Evolutionary conservation across 35 echinoderm and acorn worm genomes (phyloP), one percentile per base, ranked within the genome.

Genomic region (Ophiothrix spiculata): DNA sequence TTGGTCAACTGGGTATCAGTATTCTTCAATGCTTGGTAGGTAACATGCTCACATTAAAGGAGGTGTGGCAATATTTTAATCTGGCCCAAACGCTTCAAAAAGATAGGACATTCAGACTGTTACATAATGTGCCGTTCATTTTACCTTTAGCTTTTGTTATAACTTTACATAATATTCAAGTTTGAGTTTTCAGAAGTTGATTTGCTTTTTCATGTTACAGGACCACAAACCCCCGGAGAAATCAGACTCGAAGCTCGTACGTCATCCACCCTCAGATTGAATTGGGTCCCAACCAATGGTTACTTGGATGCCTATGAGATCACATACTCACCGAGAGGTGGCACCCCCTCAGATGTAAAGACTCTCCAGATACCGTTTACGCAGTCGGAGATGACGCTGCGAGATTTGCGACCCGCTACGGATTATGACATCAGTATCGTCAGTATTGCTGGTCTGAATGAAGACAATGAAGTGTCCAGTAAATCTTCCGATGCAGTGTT

Each of bases 261-360:
- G 0, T 54, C 81, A 36, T 64, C 81, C 49, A 84, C 42, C 1
- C 45, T 60, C 0, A 84, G 11, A 31, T 35, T 84, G 14, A 21
- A 54, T 35, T 84, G 81, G 81, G 46, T 84, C 2, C 37, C 54
- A 1, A 60, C 81, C 37, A 32, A 84, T 25, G 81, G 81, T 35
- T 64, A 60, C 37, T 36, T 84, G n/a, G 81, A 84, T 37, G 54
- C 33, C 3, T 84, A 84, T n/a, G 39, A 32, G 4, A 63, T 84
- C 29, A 25, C 31, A 13, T 84, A 37, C 54, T 64, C 81, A 1
- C 45, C 81, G 15, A 33, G 63, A 60, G 81, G 81, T 34, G 54
- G 46, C 33, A 17, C 25, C 32, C n/a, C 81, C 31, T 25, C 36
- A 56, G 31, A 35, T 37, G 63, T 84, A 23, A 69, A 35, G 35